Conservation (phyloP, 92 coral and sea anemone species). For the Palythoa caribaeorum region DNA sequence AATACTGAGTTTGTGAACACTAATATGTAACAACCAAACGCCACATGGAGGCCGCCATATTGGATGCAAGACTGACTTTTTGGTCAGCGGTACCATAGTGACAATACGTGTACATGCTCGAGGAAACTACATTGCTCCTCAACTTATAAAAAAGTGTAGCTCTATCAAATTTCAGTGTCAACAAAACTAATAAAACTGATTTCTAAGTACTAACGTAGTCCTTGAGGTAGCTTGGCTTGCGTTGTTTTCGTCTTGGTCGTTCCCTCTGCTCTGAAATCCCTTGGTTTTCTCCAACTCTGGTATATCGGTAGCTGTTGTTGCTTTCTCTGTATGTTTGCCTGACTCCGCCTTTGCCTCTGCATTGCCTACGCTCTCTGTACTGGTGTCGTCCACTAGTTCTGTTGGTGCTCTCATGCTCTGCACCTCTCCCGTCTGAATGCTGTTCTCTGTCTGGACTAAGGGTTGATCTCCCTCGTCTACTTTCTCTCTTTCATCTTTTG, state of each 20-base stretch:
- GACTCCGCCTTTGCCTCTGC: not conserved
- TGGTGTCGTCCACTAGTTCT: too few species aligned
- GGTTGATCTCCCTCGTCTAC: constrained; percentile 8
- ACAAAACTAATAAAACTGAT: not conserved
- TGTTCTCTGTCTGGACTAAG: not conserved
- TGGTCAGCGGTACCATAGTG: constrained; percentile 20
- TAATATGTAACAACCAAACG: too few species aligned
- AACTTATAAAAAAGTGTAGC: constrained; percentile 23
- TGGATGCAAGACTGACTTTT: not conserved
- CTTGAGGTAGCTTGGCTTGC: too few species aligned
- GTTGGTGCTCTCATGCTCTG: not conserved
- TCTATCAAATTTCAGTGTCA: constrained; percentile 5
- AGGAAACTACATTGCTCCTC: constrained; percentile 27
- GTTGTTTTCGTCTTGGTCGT: constrained; percentile 10
- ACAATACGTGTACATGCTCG: constrained; percentile 11
- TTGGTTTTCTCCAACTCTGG: not conserved
- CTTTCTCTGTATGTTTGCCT: constrained; percentile 18
- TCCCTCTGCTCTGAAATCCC: constrained; percentile 1
- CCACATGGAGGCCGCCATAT: too few species aligned
- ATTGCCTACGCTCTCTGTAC: too few species aligned
- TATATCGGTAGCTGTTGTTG: not conserved
- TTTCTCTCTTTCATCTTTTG: not conserved
- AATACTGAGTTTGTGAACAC: too few species aligned
- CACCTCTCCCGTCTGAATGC: not conserved
- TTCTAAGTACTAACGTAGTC: not conserved